A percentile compares a stretch with the other conserved stretches of the same genome.
Evolutionary conservation across 2,888 invertebrate species (phyloP).

Genomic region (Silvanus unidentatus): DNA sequence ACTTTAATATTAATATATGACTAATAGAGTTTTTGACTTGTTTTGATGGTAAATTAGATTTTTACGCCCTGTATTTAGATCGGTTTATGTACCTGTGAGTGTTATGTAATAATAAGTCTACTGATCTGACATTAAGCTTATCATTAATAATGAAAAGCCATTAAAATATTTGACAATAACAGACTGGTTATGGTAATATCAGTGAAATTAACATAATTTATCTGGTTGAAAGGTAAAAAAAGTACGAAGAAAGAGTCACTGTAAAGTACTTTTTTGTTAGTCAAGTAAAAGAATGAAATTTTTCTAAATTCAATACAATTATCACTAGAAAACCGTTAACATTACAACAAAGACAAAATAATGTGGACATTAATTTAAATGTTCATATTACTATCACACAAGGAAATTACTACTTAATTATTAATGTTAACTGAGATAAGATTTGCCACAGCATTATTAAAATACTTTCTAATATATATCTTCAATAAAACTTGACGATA

Average conservation of each 20-base stretch:
- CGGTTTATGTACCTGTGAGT: too few relatives aligned
- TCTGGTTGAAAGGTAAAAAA: not conserved
- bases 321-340: constrained; percentile 1
- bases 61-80: too few relatives aligned
- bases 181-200: constrained; percentile 3
- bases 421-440: constrained; percentile 3
- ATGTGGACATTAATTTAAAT: constrained; percentile 1
- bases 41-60: too few relatives aligned
- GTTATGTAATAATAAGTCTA: not conserved
- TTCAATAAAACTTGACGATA: not conserved
- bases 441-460: constrained; percentile 5
- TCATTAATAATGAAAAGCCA: not conserved
- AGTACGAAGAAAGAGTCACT: too few relatives aligned
- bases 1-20: too few relatives aligned
- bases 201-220: constrained; percentile 1
- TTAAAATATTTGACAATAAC: constrained; percentile 3
- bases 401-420: constrained; percentile 3
- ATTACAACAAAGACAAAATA: constrained; percentile 2
- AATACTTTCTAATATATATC: constrained; percentile 7
- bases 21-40: too few relatives aligned
- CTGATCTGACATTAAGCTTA: not conserved
- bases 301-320: not conserved
- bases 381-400: constrained; percentile 1
- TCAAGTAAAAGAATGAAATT: too few relatives aligned
- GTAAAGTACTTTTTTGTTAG: too few relatives aligned